Percentiles rank a stretch among this genome's conserved stretches.
phyloP scores from a whole-genome alignment of 2,888 invertebrate genomes.

The Lepas anatifera region DNA sequence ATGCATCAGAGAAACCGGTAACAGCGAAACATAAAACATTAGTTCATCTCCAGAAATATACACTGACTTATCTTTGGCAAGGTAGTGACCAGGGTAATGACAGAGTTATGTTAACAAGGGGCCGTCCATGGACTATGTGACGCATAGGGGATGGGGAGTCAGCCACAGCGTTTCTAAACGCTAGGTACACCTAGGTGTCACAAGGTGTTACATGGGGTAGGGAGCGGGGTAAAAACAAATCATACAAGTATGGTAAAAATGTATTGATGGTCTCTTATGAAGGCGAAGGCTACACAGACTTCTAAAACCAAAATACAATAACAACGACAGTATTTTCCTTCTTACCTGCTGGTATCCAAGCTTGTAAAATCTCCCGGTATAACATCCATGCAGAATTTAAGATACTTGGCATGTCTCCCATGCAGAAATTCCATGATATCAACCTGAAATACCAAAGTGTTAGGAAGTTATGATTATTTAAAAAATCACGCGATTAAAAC shows the following conservation, averaged over 20 bases:
- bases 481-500: no score
- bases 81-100: not conserved
- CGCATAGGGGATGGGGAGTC: not conserved
- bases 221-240: no score
- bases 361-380: not conserved
- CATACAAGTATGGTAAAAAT: not conserved
- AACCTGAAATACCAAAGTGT: not conserved
- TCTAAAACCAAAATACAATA: not conserved
- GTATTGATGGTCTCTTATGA: no score
- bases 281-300: not conserved
- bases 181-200: not conserved
- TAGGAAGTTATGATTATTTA: no score
- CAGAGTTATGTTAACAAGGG: no score
- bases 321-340: no score
- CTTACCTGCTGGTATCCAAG: conserved; percentile 2
- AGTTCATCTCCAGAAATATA: not conserved
- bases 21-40: not conserved
- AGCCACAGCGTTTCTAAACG: no score
- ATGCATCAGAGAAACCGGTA: not conserved
- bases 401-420: not conserved
- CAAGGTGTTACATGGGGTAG: not conserved
- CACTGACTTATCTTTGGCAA: not conserved
- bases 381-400: not conserved
- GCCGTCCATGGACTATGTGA: not conserved
- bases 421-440: not conserved